Percentiles rank a stretch among this genome's conserved stretches.
Evolutionary conservation across 2,888 invertebrate genomes (phyloP).

Genomic region (Dasypogon diadema): DNA sequence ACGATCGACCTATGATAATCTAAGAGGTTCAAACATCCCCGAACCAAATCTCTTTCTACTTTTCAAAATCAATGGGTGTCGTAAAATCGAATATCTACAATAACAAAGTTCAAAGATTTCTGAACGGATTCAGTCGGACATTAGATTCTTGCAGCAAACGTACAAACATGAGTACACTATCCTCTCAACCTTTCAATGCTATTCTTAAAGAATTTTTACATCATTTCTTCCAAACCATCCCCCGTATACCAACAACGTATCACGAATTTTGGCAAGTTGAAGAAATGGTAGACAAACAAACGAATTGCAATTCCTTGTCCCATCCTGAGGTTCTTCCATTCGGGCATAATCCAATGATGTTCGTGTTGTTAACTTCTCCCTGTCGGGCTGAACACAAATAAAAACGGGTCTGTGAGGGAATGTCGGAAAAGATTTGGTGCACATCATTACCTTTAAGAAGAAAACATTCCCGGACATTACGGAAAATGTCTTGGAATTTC

Average conservation of each 20-base stretch:
- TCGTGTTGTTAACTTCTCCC: conserved; percentile 15
- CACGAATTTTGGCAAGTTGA: conserved; percentile 21
- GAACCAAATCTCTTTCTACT: conserved; percentile 8
- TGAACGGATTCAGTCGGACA: conserved; percentile 15
- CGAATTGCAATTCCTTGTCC: conserved; percentile 41
- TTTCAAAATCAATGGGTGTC: background rate
- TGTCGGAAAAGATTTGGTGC: conserved; percentile 43
- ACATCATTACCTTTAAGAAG: conserved; percentile 42
- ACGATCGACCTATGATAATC: conserved; percentile 6
- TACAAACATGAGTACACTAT: background rate
- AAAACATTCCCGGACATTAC: conserved; percentile 28
- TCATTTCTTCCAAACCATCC: conserved; percentile 2
- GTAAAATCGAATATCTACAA: conserved; percentile 34
- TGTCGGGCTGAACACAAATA: background rate
- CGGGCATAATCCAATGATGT: conserved; percentile 10
- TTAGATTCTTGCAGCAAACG: conserved; percentile 5
- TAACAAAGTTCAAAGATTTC: conserved; percentile 30
- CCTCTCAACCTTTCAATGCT: background rate
- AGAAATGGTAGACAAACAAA: conserved; percentile 31
- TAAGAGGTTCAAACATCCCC: background rate
- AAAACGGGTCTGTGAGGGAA: conserved; percentile 24
- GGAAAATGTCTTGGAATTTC: conserved; percentile 35
- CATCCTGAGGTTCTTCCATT: conserved; percentile 7
- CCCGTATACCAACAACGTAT: background rate
- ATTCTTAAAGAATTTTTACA: conserved; percentile 35